Percentiles rank a stretch among this genome's conserved stretches.
Evolutionary conservation across 2,797 vertebrate genomes (phyloP).

Genomic region (Melanotaenia maccullochi): DNA sequence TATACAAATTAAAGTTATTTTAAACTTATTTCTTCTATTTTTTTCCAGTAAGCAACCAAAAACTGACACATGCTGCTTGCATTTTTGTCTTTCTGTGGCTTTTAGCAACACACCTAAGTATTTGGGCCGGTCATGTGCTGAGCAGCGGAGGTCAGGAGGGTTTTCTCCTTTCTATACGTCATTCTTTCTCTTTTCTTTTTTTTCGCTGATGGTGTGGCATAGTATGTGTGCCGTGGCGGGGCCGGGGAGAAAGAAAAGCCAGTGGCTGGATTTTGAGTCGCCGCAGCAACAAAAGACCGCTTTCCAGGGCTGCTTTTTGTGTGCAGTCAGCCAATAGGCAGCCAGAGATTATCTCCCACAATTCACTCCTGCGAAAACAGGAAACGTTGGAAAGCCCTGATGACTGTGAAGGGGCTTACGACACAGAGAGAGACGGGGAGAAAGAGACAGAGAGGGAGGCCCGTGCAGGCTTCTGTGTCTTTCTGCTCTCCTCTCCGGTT

Average conservation of each 20-base stretch:
- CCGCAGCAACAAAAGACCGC: constrained; percentile 79
- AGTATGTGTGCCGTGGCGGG: constrained; percentile 69
- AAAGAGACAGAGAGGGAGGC: constrained; percentile 55
- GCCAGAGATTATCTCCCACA: constrained; percentile 84
- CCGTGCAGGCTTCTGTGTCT: constrained; percentile 73
- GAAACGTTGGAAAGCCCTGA: constrained; percentile 83
- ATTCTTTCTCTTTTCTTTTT: constrained; percentile 78
- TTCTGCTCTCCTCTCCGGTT: constrained; percentile 72
- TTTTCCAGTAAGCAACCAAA: constrained; percentile 3
- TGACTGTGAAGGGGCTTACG: constrained; percentile 81
- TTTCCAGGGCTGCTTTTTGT: constrained; percentile 83
- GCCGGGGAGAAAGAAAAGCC: constrained; percentile 76
- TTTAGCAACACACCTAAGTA: constrained; percentile 41
- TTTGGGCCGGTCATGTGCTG: constrained; percentile 61
- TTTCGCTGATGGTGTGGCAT: constrained; percentile 80
- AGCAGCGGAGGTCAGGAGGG: constrained; percentile 64
- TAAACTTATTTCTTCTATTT: neutral
- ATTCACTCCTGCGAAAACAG: constrained; percentile 84
- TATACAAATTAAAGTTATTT: neutral
- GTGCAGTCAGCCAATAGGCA: constrained; percentile 82
- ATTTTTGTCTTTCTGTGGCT: constrained; percentile 33
- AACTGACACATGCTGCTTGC: constrained; percentile 7
- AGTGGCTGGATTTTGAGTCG: constrained; percentile 81
- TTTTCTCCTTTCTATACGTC: constrained; percentile 75
- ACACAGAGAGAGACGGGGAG: constrained; percentile 52